Evolutionary conservation across 2,888 invertebrate genomes (phyloP), one percentile per base, ranked within the genome.

Genomic region (Psylliodes chrysocephalus): DNA sequence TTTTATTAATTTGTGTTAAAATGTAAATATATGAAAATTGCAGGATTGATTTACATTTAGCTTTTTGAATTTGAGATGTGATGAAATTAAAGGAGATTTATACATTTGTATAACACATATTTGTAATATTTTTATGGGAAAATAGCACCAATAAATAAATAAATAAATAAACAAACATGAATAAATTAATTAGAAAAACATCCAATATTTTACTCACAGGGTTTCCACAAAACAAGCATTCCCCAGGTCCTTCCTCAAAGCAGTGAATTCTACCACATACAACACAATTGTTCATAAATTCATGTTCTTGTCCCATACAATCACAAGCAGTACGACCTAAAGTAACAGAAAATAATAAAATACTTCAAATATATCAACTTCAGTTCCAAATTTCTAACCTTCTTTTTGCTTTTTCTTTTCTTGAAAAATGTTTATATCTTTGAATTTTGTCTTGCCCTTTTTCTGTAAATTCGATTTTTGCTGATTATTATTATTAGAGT

Each of bases 261-360:
- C 98, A 99, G 3, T 98, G 93, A 66, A 99, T 92, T 60, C 97
- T 88, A 0, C 99, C 99, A 82, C 99, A 99, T 65, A 89, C 88
- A 8, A 93, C 79, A 77, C 99, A 99, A 82, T 99, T 99, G 79
- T 94, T 95, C 61, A 99, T 86, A 47, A 99, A 85, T 57, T 88
- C 87, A 80, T 99, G 99, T 76, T 91, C 92, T 2, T 90, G 87
- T 0, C 98, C 98, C 81, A 98, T 94, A 78, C 99, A 99, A 63
- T 94, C 90, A 82, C 99, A 99, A 52, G 85, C 85, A 75, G 93
- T 92, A 33, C 98, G 87, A 8, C 97, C 97, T 90, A 73, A 18
- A 35, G n/a, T n/a, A n/a, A n/a, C n/a, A n/a, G n/a, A 3, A 42
- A 52, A 42, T 12, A n/a, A n/a, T n/a, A n/a, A n/a, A n/a, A n/a